These are phyloP conservation scores for Protobothrops flavoviridis DNA, from an alignment of 2,113 vertebrate genomes.

Conservation along the genomic window DNA sequence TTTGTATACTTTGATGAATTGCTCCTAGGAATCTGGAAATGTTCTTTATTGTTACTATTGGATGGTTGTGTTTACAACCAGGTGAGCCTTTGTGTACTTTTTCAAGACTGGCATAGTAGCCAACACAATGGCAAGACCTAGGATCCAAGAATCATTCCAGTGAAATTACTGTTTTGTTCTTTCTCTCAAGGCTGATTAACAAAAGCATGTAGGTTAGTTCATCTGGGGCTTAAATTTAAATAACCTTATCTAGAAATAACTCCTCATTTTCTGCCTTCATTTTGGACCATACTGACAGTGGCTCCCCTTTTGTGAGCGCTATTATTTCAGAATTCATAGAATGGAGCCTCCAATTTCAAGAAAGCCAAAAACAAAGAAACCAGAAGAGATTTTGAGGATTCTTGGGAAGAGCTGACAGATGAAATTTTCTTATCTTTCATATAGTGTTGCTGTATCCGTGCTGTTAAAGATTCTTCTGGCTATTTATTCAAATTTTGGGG, in stretches of 20 bases:
- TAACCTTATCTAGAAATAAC: not conserved
- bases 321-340: not conserved
- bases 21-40: not conserved
- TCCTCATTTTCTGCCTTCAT: not conserved
- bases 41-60: slow-evolving; percentile 9
- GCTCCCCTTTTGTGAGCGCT: not conserved
- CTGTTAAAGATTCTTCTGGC: not conserved
- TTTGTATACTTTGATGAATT: not conserved
- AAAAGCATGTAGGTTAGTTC: not conserved
- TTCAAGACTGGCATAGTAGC: not conserved
- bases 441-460: not conserved
- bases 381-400: not conserved
- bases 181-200: not conserved
- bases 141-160: not conserved
- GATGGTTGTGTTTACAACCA: not conserved
- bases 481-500: not conserved
- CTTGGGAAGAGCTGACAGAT: not conserved
- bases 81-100: not conserved
- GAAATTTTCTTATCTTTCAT: not conserved
- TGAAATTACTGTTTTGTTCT: not conserved
- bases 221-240: not conserved
- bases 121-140: not conserved
- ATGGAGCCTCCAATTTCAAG: not conserved
- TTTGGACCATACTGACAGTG: not conserved
- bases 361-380: not conserved